Base-by-base conservation (phyloP, 2,113 vertebrate genomes). In the Cyanoramphus novaezelandiae region DNA sequence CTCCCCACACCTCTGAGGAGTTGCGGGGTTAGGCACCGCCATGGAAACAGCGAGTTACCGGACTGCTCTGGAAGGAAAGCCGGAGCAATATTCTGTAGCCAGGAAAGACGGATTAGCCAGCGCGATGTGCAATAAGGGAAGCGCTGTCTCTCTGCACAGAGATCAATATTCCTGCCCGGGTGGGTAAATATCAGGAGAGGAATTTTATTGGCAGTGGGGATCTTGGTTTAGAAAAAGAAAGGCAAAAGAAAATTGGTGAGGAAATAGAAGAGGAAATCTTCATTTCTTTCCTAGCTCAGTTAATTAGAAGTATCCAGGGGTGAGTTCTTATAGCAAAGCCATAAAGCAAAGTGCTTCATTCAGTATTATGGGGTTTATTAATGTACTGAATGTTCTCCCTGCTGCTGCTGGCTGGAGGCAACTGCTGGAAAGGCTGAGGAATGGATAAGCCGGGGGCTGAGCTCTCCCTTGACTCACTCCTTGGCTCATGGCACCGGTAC, bases 291-390 rank as follows among this genome's bases (percentile, higher is more conserved):
- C 79, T 49, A 63, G 63, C 88, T 87, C 60, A 57, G 63, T 76
- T 93, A 93, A 87, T 94, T 90, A 39, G 46, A 90, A 74, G 35
- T 65, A 82, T 55, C 84, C 53, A 53, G 67, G 59, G 50, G 31
- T 94, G 67, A 83, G 63, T 74, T 95, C 87, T 86, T 68, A 65
- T 3, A 79, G 63, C 50, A 63, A 88, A 83, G 28, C 79, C 68
- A 60, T 96, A 95, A 94, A 92, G 23, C 25, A 78, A 62, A 88
- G 62, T 64, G 59, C 62, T 86, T 93, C 82, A 55, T 71, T 84
- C 65, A 59, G 65, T 82, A n/a, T 67, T 82, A 68, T 12, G 65
- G 70, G 81, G 75, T 93, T 93, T 91, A 78, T 91, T 71, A 74
- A 93, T 3, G 10, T 59, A 25, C 15, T 63, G 29, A 94, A 5